Conservation (phyloP, 2,797 vertebrate genomes). For the Sorex maritimensis region DNA sequence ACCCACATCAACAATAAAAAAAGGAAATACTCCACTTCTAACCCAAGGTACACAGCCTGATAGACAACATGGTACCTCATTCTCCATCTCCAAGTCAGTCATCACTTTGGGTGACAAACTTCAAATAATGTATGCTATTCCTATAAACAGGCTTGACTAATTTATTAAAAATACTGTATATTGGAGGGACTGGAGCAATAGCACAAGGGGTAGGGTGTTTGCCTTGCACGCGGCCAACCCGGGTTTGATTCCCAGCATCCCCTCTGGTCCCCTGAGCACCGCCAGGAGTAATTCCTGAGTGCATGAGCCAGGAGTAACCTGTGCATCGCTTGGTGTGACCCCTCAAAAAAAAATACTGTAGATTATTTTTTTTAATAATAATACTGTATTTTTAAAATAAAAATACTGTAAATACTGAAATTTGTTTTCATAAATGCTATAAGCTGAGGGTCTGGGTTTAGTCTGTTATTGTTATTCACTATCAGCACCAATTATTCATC, state of each 20-base stretch:
- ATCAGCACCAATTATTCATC: slow-evolving; percentile 67
- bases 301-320: no score
- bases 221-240: no score
- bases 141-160: slow-evolving; percentile 13
- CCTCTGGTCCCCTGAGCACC: no score
- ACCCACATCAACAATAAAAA: not conserved
- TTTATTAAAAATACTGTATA: slow-evolving; percentile 58
- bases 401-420: slow-evolving; percentile 24
- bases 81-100: not conserved
- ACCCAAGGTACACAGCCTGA: no score
- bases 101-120: slow-evolving; percentile 42
- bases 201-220: no score
- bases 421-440: slow-evolving; percentile 69
- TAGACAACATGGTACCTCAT: not conserved
- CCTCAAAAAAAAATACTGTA: slow-evolving; percentile 14
- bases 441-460: slow-evolving; percentile 56
- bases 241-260: no score
- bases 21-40: not conserved
- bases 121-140: not conserved
- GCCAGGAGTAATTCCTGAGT: no score
- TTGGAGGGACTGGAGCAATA: not conserved
- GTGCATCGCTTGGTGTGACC: no score
- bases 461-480: slow-evolving; percentile 26
- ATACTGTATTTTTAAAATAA: no score
- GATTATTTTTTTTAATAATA: not conserved